These are phyloP conservation scores for Rousettus madagascariensis DNA, from an alignment of 2,797 vertebrate species.

Conservation along the genomic window DNA sequence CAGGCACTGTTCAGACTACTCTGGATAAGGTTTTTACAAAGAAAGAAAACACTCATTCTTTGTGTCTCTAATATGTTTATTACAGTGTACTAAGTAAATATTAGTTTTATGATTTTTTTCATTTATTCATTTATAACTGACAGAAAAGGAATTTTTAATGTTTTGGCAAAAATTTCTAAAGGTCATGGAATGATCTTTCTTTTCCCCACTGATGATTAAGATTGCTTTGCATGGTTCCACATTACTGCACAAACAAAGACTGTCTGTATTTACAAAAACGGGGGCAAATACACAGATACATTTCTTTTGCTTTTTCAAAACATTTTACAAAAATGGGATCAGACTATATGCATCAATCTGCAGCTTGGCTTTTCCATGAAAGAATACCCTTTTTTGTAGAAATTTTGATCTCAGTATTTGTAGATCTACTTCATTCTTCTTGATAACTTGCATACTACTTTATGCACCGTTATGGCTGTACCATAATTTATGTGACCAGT, in stretches of 20 bases:
- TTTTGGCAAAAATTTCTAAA: slow-evolving; percentile 41
- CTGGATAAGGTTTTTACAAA: background rate
- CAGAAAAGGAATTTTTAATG: background rate
- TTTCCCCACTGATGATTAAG: background rate
- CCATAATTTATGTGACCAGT: background rate
- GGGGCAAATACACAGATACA: background rate
- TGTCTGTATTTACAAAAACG: background rate
- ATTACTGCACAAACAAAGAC: background rate
- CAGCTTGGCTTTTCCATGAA: slow-evolving; percentile 1
- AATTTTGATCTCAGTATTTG: background rate
- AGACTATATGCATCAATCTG: background rate
- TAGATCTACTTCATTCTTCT: background rate
- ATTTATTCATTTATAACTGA: slow-evolving; percentile 41
- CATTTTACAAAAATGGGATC: background rate
- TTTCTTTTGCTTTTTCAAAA: background rate
- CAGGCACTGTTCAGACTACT: background rate
- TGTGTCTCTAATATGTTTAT: background rate
- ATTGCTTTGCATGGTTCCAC: background rate
- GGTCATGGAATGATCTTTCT: background rate
- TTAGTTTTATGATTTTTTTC: background rate
- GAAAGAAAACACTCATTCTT: background rate
- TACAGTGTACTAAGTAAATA: background rate
- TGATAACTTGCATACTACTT: background rate
- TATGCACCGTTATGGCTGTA: background rate
- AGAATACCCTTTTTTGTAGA: background rate